Evolutionary conservation across 2,113 vertebrate species (phyloP).

Genomic region (Caracal caracal): DNA sequence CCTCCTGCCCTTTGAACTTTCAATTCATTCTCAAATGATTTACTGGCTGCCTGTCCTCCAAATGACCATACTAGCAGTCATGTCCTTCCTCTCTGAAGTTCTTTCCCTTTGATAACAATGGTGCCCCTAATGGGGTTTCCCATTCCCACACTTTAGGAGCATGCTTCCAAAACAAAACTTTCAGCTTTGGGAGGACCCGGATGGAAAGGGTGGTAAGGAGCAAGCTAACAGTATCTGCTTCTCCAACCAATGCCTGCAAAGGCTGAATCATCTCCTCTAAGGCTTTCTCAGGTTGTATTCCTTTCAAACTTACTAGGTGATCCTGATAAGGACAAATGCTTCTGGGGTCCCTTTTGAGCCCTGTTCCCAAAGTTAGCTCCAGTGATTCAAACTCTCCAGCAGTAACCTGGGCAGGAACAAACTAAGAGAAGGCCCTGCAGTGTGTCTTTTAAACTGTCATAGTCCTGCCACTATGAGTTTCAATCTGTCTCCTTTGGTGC

Average conservation of each 20-base stretch:
- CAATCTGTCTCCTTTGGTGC: neutral
- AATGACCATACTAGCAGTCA: constrained; percentile 66
- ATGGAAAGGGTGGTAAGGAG: neutral
- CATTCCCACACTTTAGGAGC: constrained; percentile 28
- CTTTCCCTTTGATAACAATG: constrained; percentile 61
- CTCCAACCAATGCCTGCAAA: constrained; percentile 12
- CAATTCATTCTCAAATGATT: constrained; percentile 78
- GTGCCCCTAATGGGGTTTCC: constrained; percentile 35
- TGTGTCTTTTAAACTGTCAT: neutral
- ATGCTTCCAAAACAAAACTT: constrained; percentile 19
- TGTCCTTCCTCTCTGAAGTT: constrained; percentile 55
- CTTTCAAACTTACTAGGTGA: constrained; percentile 22
- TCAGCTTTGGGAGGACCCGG: constrained; percentile 14
- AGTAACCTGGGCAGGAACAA: neutral
- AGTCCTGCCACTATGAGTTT: constrained; percentile 2
- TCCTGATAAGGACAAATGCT: neutral
- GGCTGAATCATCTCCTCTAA: constrained; percentile 16
- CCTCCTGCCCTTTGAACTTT: constrained; percentile 73
- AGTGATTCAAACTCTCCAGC: neutral
- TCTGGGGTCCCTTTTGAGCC: neutral
- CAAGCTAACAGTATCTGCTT: neutral
- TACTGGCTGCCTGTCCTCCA: constrained; percentile 73
- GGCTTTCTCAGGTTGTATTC: neutral
- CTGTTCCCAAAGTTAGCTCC: constrained; percentile 21
- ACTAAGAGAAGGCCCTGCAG: neutral